A percentile compares a stretch with the other conserved stretches of the same genome.
Conservation (phyloP, 2,113 vertebrate genomes). For the Plecturocebus donacophilus region DNA sequence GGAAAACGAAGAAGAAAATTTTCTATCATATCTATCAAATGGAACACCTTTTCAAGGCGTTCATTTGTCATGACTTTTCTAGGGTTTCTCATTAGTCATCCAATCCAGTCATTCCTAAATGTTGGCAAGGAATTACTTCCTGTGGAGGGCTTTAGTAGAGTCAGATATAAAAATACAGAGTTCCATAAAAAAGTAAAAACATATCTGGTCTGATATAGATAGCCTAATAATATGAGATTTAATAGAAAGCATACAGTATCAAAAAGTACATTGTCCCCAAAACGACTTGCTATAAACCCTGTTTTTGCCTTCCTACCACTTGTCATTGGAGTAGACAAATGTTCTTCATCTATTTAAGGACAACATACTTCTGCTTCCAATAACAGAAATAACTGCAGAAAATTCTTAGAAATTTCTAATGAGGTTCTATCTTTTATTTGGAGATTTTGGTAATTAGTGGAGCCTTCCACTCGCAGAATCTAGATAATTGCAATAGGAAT, state of each 20-base stretch:
- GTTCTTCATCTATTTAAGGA: neutral
- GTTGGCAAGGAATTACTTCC: neutral
- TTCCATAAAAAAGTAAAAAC: slow-evolving; percentile 44
- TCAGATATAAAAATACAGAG: neutral
- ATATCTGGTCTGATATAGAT: slow-evolving; percentile 34
- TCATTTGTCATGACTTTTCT: neutral
- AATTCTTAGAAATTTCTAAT: neutral
- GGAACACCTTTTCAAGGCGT: neutral
- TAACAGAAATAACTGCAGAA: neutral
- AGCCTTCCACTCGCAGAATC: neutral
- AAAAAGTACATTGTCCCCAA: slow-evolving; percentile 40
- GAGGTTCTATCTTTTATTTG: neutral
- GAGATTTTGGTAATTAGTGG: neutral
- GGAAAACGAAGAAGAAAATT: neutral
- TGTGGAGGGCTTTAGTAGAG: neutral
- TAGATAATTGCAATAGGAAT: neutral
- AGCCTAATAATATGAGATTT: slow-evolving; percentile 6
- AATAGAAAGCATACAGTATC: slow-evolving; percentile 25
- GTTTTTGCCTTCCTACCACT: neutral
- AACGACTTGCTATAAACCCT: neutral
- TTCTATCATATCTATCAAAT: neutral
- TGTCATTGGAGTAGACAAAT: neutral
- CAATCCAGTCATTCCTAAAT: neutral
- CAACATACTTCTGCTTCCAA: neutral
- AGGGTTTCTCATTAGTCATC: slow-evolving; percentile 18